Evolutionary conservation across 2,888 invertebrate species (phyloP), one percentile per base, ranked within the genome.

Genomic region (Melanotus villosus): DNA sequence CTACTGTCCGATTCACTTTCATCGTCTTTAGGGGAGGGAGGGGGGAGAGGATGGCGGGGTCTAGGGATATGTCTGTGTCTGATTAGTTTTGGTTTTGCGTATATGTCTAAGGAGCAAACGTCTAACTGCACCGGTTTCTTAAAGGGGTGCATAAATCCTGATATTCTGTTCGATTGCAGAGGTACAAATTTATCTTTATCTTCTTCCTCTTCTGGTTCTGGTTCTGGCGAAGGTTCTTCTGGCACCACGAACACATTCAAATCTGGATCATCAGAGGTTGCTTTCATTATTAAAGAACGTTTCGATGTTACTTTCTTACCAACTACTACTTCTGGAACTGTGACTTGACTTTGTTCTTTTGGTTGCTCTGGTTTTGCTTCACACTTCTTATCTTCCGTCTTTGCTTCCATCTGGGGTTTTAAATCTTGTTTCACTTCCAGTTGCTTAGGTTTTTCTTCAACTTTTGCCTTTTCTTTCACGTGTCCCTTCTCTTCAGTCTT

Each of bases 121-220:
- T 84, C 83, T 59, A 77, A 77, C 73, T 84, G 84, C 63, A 81
- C 81, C 0, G 84, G 84, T 75, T 84, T 85, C 71, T 83, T 81
- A 62, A 75, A 78, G 1, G 84, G 84, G 74, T 84, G 80, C 84
- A 84, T 84, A 74, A 78, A 84, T 36, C 80, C 78, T 21, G 83
- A 82, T 1, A 85, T 60, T 19, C 84, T 78, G 69, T 85, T 85
- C 1, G 84, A 84, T 71, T 83, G 82, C 4, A 84, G 75, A 6
- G 85, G 85, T 2, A 83, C 81, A 68, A 84, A 84, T 19, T 81
- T 80, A 63, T 83, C 84, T 66, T 83, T 83, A 19, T 84, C 79
- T 1, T 83, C 81, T 43, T 85, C 84, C 68, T 85, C 82, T 66
- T 82, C 82, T n/a, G n/a, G n/a, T 72, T 78, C 71, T 2, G 77